phyloP scores from a whole-genome alignment of 2,113 vertebrate genomes.

The Tupaia chinensis region DNA sequence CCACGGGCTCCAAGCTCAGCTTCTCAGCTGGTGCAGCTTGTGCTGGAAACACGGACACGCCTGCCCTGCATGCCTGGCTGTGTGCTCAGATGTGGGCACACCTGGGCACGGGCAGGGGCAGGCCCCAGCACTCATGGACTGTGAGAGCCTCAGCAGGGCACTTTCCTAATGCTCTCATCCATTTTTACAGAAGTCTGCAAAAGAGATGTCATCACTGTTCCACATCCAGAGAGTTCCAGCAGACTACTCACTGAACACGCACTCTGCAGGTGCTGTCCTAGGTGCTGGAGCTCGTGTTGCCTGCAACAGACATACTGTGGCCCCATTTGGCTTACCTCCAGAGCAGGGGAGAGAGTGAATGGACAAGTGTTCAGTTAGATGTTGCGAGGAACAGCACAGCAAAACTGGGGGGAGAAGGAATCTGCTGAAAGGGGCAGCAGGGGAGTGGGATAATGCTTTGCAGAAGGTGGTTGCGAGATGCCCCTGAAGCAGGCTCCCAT shows the following conservation, averaged over 20 bases:
- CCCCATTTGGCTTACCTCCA: too few relatives aligned
- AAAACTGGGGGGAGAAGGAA: accelerated
- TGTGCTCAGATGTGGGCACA: too few relatives aligned
- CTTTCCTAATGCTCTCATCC: neutral
- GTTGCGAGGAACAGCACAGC: accelerated
- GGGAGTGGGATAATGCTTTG: too few relatives aligned
- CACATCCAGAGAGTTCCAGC: too few relatives aligned
- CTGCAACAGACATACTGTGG: accelerated
- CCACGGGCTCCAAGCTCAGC: too few relatives aligned
- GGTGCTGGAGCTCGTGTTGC: too few relatives aligned
- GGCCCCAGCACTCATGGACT: too few relatives aligned
- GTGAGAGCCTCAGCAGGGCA: neutral
- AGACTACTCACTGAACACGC: neutral
- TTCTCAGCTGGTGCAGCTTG: neutral
- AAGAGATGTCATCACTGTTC: neutral
- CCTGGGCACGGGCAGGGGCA: accelerated
- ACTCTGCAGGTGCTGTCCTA: neutral
- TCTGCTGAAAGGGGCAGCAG: too few relatives aligned
- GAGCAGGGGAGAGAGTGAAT: neutral
- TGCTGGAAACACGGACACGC: neutral
- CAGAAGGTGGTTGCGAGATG: neutral
- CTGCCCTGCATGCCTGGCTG: too few relatives aligned
- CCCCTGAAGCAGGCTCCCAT: neutral
- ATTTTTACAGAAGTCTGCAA: neutral
- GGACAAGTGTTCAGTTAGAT: accelerated